Evolutionary conservation across 2,113 vertebrate genomes (phyloP), one percentile per base, ranked within the genome.

Genomic region (Ictalurus punctatus): DNA sequence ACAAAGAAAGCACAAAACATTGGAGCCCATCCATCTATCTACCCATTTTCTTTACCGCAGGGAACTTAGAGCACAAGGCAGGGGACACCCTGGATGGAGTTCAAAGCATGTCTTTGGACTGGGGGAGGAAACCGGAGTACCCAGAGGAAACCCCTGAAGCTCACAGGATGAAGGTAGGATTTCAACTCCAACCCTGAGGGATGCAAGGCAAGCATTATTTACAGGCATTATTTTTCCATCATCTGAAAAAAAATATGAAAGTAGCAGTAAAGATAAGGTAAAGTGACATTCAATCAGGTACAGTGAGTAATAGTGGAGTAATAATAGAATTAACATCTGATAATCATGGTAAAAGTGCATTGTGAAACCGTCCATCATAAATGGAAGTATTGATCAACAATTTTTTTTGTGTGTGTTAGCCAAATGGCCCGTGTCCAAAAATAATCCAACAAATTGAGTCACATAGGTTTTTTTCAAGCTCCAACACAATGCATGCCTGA

Each of bases 401-500:
- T 56, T 56, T 69, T 12, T 58, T 34, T 1, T 48, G 48, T 58
- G 40, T 79, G 40, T n/a, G n/a, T 67, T 59, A 86, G 13, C 23
- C 54, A 44, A 17, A 44, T 71, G 27, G 56, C 58, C 7, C 67
- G 61, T 58, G 54, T 82, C 58, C 34, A 61, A 44, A 87, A 83
- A 81, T 69, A 69, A 81, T 65, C 34, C 17, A 81, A 56, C 80
- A 58, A 56, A 83, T 40, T 63, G 74, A 83, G 44, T 81, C 30
- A 69, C 17, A 21, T 58, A 34, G 27, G 40, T 3, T 67, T 69
- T 34, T 65, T 78, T n/a, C 23, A 56, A 40, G 30, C 7, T 34
- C 48, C 25, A 19, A 79, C 78, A 61, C 73, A 86, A 59, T 86
- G 34, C 71, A 48, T 86, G 69, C 21, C 59, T 44, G 85, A 78